These are phyloP conservation scores for Florisuga fusca DNA, from an alignment of 2,797 vertebrate species.

Conservation along the genomic window DNA sequence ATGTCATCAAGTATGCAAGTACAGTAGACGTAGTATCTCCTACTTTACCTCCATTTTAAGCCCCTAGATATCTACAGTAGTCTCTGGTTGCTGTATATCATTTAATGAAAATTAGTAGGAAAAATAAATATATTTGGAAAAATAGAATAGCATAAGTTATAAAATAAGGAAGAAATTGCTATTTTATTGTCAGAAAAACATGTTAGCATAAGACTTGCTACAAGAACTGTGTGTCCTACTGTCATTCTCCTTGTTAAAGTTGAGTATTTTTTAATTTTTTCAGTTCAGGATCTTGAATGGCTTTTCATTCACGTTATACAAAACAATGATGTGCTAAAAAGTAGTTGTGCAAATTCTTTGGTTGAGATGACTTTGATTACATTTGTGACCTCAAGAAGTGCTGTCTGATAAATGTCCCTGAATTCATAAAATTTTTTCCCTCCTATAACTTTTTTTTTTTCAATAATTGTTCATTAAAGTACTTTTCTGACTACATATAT, in stretches of 20 bases:
- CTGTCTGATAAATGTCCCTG: slow-evolving; percentile 4
- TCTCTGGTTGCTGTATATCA: background rate
- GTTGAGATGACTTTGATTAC: background rate
- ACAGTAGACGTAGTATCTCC: background rate
- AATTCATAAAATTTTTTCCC: background rate
- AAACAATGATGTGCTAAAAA: background rate
- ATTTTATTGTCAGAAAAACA: background rate
- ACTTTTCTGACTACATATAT: background rate
- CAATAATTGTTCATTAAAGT: background rate
- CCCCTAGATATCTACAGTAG: background rate
- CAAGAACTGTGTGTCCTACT: background rate
- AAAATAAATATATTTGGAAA: background rate
- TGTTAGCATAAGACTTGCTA: background rate
- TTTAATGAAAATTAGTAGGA: background rate
- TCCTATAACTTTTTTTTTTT: background rate
- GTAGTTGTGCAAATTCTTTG: background rate
- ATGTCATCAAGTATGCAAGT: background rate
- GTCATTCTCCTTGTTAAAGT: background rate
- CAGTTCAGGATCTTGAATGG: background rate
- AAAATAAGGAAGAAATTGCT: background rate
- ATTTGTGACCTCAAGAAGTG: background rate
- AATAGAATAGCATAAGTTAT: background rate
- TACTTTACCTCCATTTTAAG: background rate
- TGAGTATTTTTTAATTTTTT: background rate
- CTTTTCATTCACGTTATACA: background rate